Base-by-base conservation (phyloP, 2,888 invertebrate genomes). In the Eudasyphora cyanicolor region DNA sequence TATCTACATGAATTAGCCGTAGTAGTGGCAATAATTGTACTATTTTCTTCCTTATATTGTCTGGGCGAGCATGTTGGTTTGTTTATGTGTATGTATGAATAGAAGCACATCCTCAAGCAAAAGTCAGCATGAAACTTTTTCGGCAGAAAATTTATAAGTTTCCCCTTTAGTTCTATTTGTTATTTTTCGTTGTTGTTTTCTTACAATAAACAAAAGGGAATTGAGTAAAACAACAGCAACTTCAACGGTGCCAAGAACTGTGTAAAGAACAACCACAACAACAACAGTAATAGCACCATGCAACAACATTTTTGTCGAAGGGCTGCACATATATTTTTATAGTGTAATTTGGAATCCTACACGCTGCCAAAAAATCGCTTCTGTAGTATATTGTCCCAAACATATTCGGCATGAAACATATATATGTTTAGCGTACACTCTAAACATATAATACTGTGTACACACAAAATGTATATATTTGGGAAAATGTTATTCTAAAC, bases 61-160 rank as follows among this genome's bases (percentile, higher is more conserved):
- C 14, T 45, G 45, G 17, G 2, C 6, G 29, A 35, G 38, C 29
- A 8, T 75, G 54, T 67, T 29, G 64, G 38, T 60, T 24, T 60
- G 27, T 38, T 29, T 71, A 12, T 62, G n/a, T 49, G 27, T 38
- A 42, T 71, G 17, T 62, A 10, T 49, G 51, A 17, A 17, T 27
- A 12, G 8, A n/a, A 35, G n/a, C 42, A 49, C 38, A 54, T 79
- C 69, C 74, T 82, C 71, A 75, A 70, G 29, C 75, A 76, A 76
- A 76, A 82, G 76, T 64, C 51, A 64, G 29, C 12, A 21, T 29
- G 21, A 32, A 75, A 62, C 29, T 64, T 75, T 21, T 64, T 24
- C 45, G 45, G 10, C 8, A 21, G 17, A 51, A 14, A 64, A 75
- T 64, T 75, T 62, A 62, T 62, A 75, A 64, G 64, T 75, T 75